Evolutionary conservation across 2,113 vertebrate genomes (phyloP), one percentile per base, ranked within the genome.

Genomic region (Microtus pennsylvanicus): DNA sequence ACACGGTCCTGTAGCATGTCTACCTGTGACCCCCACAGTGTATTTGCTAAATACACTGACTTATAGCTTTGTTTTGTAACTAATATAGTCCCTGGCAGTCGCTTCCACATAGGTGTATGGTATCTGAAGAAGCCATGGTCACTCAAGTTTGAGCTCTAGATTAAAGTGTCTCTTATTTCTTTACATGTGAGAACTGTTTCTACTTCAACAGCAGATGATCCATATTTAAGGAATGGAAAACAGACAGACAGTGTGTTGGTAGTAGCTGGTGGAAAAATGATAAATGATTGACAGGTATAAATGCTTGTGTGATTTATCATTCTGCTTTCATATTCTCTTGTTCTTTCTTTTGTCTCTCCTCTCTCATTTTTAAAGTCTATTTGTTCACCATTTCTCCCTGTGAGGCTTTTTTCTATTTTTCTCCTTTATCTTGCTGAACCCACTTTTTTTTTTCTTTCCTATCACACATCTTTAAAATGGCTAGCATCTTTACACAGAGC

Each of bases 371-470:
- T 28, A 81, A 87, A 10, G n/a, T 63, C 38, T 58, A 3, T 86
- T 38, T 14, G 16, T 72, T 61, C 24, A 33, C 22, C 86, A 52
- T 63, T 58, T 28, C 94, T n/a, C 1, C 42, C 78, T 74, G 91
- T 75, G 82, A 28, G 26, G 26, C 5, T 58, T 47, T 89, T 95
- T 95, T 92, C 82, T 95, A 26, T 69, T 90, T 75, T 93, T 91
- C 89, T 65, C 70, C 8, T 89, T 72, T 52, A 55, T 75, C 89
- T 83, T 65, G 76, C 52, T 42, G 82, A 87, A 67, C 30, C 14
- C 74, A 92, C 2, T 91, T 87, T 0, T 67, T 42, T 42, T 82
- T 55, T 55, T 52, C 38, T 81, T 92, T 63, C 85, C 45, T 55
- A 69, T 92, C 87, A 90, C 28, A 63, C 5, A 42, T 72, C 24